Evolutionary conservation across 2,797 vertebrate genomes (phyloP).

Genomic region (Takifugu ocellatus): DNA sequence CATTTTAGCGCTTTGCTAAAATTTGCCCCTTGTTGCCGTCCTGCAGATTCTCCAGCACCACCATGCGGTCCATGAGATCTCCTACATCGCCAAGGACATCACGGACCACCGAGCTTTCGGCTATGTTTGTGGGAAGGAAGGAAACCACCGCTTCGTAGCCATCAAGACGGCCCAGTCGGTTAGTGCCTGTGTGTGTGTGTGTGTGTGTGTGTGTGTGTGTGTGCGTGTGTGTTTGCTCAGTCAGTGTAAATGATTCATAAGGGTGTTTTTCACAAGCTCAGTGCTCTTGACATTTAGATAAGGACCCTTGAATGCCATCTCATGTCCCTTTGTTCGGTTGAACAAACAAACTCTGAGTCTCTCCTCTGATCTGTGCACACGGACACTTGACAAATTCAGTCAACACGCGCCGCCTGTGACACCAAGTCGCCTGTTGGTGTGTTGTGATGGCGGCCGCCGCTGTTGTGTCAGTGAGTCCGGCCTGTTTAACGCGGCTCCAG

Average conservation of each 20-base stretch:
- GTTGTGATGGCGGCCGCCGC: constrained; percentile 24
- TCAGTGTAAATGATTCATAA: constrained; percentile 38
- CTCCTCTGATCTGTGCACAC: constrained; percentile 7
- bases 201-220: constrained; percentile 54
- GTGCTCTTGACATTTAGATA: constrained; percentile 64
- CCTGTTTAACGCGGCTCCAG: constrained; percentile 51
- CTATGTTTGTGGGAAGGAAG: constrained; percentile 96
- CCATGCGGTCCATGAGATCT: constrained; percentile 98
- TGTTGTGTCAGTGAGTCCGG: constrained; percentile 42
- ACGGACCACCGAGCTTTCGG: constrained; percentile 98
- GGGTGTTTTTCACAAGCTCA: constrained; percentile 13
- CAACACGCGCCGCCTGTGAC: too few relatives aligned
- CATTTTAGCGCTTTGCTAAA: constrained; percentile 1
- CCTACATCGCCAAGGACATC: constrained; percentile 98
- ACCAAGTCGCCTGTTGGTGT: too few relatives aligned
- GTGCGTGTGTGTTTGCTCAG: constrained; percentile 3
- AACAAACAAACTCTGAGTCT: constrained; percentile 34
- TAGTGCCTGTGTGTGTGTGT: constrained; percentile 56
- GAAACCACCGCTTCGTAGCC: constrained; percentile 97
- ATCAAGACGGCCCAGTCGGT: constrained; percentile 98
- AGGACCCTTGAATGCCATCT: constrained; percentile 40
- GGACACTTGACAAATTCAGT: too few relatives aligned
- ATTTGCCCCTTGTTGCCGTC: constrained; percentile 10
- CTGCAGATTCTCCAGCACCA: constrained; percentile 92
- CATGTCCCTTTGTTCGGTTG: constrained; percentile 21